phyloP scores from a whole-genome alignment of 2,113 vertebrate species.

The Ariopsis seemanni region DNA sequence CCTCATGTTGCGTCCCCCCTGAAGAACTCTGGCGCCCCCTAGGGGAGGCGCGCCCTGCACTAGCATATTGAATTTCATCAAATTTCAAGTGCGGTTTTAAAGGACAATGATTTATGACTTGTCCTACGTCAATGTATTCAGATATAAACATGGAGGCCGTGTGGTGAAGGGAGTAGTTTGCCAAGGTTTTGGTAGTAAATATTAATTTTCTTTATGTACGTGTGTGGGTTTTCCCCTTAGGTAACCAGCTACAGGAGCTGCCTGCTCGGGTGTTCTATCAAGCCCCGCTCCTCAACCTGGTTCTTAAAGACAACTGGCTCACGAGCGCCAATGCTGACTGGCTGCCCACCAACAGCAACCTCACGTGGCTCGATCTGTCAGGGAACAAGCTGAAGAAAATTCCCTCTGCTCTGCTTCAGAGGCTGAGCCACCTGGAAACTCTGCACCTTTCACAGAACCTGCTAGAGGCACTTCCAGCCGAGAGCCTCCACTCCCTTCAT shows the following conservation, averaged over 20 bases:
- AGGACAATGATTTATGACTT: neutral
- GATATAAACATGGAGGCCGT: neutral
- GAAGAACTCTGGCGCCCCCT: too few relatives aligned
- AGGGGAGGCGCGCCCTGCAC: too few relatives aligned
- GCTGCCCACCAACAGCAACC: constrained; percentile 64
- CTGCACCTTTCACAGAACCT: constrained; percentile 79
- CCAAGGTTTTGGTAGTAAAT: neutral
- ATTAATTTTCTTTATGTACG: neutral
- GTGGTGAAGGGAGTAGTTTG: neutral
- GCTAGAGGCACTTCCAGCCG: constrained; percentile 64
- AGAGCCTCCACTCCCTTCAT: constrained; percentile 54
- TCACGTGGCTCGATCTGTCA: constrained; percentile 75
- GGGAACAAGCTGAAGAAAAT: constrained; percentile 69
- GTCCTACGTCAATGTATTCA: neutral
- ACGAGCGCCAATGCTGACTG: constrained; percentile 50
- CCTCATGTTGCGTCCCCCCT: too few relatives aligned
- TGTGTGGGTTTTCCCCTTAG: constrained; percentile 47
- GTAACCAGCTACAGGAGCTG: constrained; percentile 70
- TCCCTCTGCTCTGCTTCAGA: constrained; percentile 60
- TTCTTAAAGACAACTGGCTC: constrained; percentile 76
- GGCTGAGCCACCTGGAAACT: constrained; percentile 60
- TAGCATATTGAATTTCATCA: neutral
- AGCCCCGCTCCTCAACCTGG: constrained; percentile 67
- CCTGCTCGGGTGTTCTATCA: constrained; percentile 68
- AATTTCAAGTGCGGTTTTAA: neutral